Evolutionary conservation across 2,797 vertebrate genomes (phyloP).

Genomic region (Melanotaenia parkinsoni): DNA sequence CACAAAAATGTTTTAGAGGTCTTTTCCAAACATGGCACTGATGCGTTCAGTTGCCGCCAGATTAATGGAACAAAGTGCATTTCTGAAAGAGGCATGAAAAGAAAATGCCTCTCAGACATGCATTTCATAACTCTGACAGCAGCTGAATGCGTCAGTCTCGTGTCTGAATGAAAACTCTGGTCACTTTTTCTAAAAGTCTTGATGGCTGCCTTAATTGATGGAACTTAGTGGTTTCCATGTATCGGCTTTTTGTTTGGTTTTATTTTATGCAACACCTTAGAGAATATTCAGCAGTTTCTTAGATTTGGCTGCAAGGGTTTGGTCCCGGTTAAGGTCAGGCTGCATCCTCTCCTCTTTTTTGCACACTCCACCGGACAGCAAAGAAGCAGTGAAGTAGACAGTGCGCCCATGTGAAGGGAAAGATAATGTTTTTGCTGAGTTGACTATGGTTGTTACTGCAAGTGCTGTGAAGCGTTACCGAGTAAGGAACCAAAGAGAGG

Average conservation of each 20-base stretch:
- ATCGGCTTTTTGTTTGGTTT: not conserved
- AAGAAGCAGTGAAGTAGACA: not conserved
- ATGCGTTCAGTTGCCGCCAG: not conserved
- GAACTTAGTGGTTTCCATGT: not conserved
- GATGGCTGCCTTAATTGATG: not conserved
- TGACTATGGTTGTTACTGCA: not conserved
- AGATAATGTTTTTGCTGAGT: not conserved
- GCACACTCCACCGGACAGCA: not conserved
- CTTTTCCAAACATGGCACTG: too few species aligned
- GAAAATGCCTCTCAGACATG: not conserved
- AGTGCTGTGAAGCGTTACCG: not conserved
- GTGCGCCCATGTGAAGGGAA: not conserved
- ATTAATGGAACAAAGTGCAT: not conserved
- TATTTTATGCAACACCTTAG: not conserved
- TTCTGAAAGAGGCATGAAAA: not conserved
- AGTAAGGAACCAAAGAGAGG: not conserved
- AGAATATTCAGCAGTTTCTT: not conserved
- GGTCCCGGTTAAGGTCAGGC: not conserved
- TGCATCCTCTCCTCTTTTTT: not conserved
- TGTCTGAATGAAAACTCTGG: not conserved
- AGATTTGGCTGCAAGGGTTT: not conserved
- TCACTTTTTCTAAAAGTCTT: not conserved
- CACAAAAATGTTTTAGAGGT: too few species aligned
- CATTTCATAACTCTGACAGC: not conserved
- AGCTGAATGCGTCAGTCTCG: not conserved